These are phyloP conservation scores for Eupithecia centaureata DNA, from an alignment of 2,888 invertebrate species.

Conservation along the genomic window DNA sequence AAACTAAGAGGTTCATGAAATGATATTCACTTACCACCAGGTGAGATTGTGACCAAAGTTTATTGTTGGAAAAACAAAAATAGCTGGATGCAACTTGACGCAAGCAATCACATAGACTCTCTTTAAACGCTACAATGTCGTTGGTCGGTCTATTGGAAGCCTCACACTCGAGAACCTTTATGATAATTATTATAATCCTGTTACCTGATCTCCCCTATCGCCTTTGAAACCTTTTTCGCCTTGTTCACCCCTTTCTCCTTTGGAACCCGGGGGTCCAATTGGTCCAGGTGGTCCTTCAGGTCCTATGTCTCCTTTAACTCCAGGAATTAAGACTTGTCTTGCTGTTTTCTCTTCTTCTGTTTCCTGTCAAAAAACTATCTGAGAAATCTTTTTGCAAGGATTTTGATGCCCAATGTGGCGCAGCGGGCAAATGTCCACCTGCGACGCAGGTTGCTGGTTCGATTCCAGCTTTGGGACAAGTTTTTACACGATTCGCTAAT, in stretches of 20 bases:
- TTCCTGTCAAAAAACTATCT: conserved; percentile 64
- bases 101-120: too few species aligned
- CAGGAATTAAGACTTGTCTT: conserved; percentile 54
- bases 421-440: too few species aligned
- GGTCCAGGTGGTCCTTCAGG: conserved; percentile 75
- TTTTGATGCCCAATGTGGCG: too few species aligned
- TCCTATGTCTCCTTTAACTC: conserved; percentile 61
- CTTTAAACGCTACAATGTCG: background rate
- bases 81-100: too few species aligned
- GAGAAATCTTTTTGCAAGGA: conserved; percentile 40
- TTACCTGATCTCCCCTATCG: conserved; percentile 70
- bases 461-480: too few species aligned
- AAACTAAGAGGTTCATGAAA: too few species aligned
- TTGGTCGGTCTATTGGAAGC: background rate
- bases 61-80: too few species aligned
- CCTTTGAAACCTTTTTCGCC: conserved; percentile 81
- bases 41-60: too few species aligned
- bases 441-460: too few species aligned
- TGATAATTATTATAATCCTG: background rate
- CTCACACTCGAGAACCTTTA: background rate
- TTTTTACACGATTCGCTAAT: too few species aligned
- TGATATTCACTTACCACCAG: too few species aligned
- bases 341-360: conserved; percentile 53
- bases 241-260: conserved; percentile 83
- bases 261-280: conserved; percentile 82